phyloP scores from a whole-genome alignment of 2,797 vertebrate species.

The Pempheris klunzingeri region DNA sequence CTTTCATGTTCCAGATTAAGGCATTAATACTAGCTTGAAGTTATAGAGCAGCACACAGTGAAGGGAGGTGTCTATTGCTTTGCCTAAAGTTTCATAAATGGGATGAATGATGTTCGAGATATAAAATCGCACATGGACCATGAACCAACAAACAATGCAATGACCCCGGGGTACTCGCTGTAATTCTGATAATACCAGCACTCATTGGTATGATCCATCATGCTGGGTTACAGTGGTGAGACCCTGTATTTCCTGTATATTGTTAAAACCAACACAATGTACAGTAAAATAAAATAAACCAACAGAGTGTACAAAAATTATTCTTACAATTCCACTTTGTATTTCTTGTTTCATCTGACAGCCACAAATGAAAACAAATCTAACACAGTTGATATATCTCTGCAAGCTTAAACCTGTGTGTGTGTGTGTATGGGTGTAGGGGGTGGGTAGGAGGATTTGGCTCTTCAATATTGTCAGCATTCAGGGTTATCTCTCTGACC shows the following conservation, averaged over 20 bases:
- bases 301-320: not conserved
- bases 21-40: slow-evolving; percentile 28
- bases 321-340: not conserved
- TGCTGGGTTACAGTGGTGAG: slow-evolving; percentile 1
- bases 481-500: slow-evolving; percentile 70
- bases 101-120: slow-evolving; percentile 35
- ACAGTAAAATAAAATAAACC: slow-evolving; percentile 12
- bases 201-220: slow-evolving; percentile 31
- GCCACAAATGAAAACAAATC: slow-evolving; percentile 1
- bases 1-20: slow-evolving; percentile 17
- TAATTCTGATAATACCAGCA: slow-evolving; percentile 46
- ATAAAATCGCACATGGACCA: slow-evolving; percentile 35
- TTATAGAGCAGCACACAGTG: slow-evolving; percentile 6
- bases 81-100: slow-evolving; percentile 39
- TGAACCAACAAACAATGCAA: slow-evolving; percentile 42
- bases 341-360: not conserved
- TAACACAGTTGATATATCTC: not conserved
- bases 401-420: slow-evolving; percentile 7
- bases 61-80: slow-evolving; percentile 13
- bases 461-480: slow-evolving; percentile 38
- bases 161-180: slow-evolving; percentile 41
- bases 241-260: slow-evolving; percentile 11
- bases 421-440: too few relatives aligned
- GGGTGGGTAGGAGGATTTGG: slow-evolving; percentile 7
- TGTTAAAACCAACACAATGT: slow-evolving; percentile 21